Base-by-base conservation (phyloP, 1,140 invertebrate species). In the Drosophila sturtevanti region DNA sequence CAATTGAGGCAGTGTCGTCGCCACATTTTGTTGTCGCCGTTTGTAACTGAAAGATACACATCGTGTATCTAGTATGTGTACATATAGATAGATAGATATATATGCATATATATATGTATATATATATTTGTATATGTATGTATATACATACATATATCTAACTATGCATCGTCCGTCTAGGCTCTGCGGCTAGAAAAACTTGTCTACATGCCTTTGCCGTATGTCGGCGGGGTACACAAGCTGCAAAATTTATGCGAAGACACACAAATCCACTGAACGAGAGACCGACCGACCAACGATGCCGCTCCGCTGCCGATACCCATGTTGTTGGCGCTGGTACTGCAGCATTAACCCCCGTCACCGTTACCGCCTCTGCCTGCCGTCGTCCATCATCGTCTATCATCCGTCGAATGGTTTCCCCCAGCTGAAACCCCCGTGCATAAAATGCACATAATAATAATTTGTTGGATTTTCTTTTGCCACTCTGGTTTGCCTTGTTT, bases 181-280 rank as follows among this genome's bases (percentile, higher is more conserved):
- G 34, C 18, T 48, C 34, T 41, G 37, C 58, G 37, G 58, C 34
- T 60, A 71, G 55, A 77, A 89, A 82, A 89, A 89, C 84, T 80
- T 87, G 84, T 87, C 79, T 89, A 80, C 84, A 84, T 64, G 79
- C 63, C 78, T 59, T 4, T 86, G 74, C 86, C 82, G 72, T 75
- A 48, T 48, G 41, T 48, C 41, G 41, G 41, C 41, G 41, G 41
- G 41, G 41, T 48, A 48, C 18, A 87, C 84, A 84, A 84, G 84
- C 85, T 82, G 81, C 82, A 90, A 87, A 90, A 90, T 89, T 90
- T 90, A 90, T 90, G 89, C 89, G 82, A 90, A 90, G 89, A 76
- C 89, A 90, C 89, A 90, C 82, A 90, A 90, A 90, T 90, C 89
- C 84, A 90, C 74, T 90, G 89, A 90, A 90, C 89, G 89, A 89